phyloP scores from a whole-genome alignment of 2,888 invertebrate genomes.

The Apotomis betuletana region DNA sequence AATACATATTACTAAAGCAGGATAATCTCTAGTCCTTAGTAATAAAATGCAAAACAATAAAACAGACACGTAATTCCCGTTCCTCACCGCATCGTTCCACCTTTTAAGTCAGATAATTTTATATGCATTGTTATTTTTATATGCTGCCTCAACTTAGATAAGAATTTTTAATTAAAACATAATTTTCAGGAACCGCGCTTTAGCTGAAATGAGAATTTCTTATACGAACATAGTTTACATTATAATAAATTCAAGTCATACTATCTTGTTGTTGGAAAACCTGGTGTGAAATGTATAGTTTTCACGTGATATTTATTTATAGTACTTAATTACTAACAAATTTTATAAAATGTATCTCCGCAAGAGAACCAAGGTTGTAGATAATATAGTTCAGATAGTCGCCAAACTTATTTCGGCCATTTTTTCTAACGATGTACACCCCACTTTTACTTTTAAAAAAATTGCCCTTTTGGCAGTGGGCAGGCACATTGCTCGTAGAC shows the following conservation, averaged over 20 bases:
- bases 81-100: background rate
- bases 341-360: too few relatives aligned
- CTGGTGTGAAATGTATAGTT: background rate
- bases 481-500: too few relatives aligned
- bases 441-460: too few relatives aligned
- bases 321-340: too few relatives aligned
- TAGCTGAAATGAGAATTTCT: background rate
- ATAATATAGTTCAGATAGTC: too few relatives aligned
- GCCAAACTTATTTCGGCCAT: too few relatives aligned
- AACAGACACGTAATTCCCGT: background rate
- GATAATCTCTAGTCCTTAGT: background rate
- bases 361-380: too few relatives aligned
- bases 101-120: slow-evolving; percentile 7
- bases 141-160: slow-evolving; percentile 11
- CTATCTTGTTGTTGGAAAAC: background rate
- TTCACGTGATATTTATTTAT: too few relatives aligned
- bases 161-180: slow-evolving; percentile 33
- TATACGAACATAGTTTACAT: background rate
- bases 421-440: too few relatives aligned
- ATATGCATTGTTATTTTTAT: slow-evolving; percentile 21
- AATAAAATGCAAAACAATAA: background rate
- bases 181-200: slow-evolving; percentile 4
- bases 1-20: background rate
- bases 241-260: background rate
- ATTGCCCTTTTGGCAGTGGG: too few relatives aligned